A percentile compares a stretch with the other conserved stretches of the same genome.
Evolutionary conservation across 1,140 invertebrate genomes (phyloP).

Genomic region (Macrosteles quadrilineatus): DNA sequence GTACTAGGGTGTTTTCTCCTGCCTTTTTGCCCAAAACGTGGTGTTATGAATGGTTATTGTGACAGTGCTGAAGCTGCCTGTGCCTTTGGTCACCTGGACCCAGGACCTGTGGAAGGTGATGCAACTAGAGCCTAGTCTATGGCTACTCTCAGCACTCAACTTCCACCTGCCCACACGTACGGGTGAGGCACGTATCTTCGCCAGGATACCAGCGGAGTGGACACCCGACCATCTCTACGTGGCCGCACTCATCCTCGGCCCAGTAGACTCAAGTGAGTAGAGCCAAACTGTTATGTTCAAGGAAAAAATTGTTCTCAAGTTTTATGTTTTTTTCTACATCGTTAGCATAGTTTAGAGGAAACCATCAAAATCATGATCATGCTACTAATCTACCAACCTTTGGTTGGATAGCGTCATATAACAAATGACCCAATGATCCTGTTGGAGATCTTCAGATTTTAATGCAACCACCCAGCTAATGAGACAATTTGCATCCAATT

Average conservation of each 20-base stretch:
- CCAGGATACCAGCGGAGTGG: slow-evolving; percentile 74
- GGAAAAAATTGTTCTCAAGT: no score
- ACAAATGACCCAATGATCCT: no score
- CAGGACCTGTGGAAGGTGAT: slow-evolving; percentile 64
- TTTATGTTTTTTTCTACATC: no score
- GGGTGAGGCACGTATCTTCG: slow-evolving; percentile 61
- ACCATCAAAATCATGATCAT: no score
- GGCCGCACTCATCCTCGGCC: slow-evolving; percentile 64
- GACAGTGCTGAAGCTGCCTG: slow-evolving; percentile 64
- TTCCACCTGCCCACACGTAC: slow-evolving; percentile 70
- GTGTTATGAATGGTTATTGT: slow-evolving; percentile 10
- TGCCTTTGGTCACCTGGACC: slow-evolving; percentile 76
- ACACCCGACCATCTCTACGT: slow-evolving; percentile 65
- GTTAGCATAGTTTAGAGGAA: no score
- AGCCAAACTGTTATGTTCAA: no score
- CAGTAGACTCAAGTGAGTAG: slow-evolving; percentile 58
- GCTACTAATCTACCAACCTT: no score
- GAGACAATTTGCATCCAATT: no score
- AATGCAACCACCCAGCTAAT: no score
- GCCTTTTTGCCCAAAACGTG: background rate
- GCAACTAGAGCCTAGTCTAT: slow-evolving; percentile 65
- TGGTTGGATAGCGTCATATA: no score
- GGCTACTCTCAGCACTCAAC: slow-evolving; percentile 70
- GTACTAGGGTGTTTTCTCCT: no score
- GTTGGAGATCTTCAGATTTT: no score